Base-by-base conservation (phyloP, 2,888 invertebrate genomes). In the Nasonovia ribisnigri region DNA sequence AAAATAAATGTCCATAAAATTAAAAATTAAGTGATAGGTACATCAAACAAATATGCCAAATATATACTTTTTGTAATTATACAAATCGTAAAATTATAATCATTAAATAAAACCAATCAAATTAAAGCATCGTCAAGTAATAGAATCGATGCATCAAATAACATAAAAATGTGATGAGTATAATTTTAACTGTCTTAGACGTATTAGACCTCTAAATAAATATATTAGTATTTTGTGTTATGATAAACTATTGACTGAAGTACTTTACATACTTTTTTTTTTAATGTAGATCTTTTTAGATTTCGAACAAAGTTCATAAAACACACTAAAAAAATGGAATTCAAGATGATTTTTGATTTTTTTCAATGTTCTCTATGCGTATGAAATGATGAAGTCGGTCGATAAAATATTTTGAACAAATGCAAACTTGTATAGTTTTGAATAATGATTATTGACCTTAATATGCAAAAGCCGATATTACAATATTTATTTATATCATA, bases 1-100 rank as follows among this genome's bases (percentile, higher is more conserved):
- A 77, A 77, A 20, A 77, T 36, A 67, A n/a, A 67, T 67, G n/a
- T 36, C n/a, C n/a, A 67, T 67, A 36, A 77, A 77, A 77, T 77
- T 20, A 77, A 77, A 36, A 77, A 77, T 36, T 16, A 36, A 20
- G 6, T n/a, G 4, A 5, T 67, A 46, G 6, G 3, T 6, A 77
- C 36, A 77, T 77, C 6, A 77, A 77, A 77, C 20, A 77, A 36
- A 77, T 36, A 77, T 77, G 20, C 77, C 36, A 36, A 77, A 77
- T 77, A 77, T 36, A 77, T 99, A 77, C 6, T 97, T 98, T 96
- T 99, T 99, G 96, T 77, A 77, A 67, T 77, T 77, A 77, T 20
- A 77, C 20, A 36, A 77, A 77, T 67, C 67, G n/a, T 67, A 67
- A 67, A 67, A 67, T 67, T 67, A 67, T 67, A n/a, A 67, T 36